These are phyloP conservation scores for Orthosia gracilis DNA, from an alignment of 2,888 invertebrate species.

Conservation along the genomic window DNA sequence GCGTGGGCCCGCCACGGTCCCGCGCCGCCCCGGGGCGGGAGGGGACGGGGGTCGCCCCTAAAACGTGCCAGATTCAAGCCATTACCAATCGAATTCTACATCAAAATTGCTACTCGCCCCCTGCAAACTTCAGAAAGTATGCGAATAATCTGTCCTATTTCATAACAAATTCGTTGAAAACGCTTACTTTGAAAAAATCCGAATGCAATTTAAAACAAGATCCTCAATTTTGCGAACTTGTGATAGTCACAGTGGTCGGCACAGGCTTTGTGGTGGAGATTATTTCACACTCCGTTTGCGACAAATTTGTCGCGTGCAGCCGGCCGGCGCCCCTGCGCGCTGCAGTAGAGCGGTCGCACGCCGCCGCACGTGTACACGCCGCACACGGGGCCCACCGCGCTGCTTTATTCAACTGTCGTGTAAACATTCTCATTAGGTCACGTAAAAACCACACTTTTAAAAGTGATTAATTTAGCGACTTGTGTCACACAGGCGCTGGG, in stretches of 20 bases:
- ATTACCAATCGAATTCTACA: constrained; percentile 45
- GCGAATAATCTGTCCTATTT: background rate
- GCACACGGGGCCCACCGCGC: background rate
- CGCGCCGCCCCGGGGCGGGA: background rate
- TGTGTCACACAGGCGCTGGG: background rate
- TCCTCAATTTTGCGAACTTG: background rate
- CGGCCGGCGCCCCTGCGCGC: background rate
- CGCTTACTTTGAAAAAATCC: background rate
- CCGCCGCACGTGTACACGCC: too few relatives aligned
- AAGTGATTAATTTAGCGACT: background rate
- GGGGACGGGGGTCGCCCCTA: background rate
- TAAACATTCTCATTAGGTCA: background rate
- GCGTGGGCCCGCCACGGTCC: constrained; percentile 21
- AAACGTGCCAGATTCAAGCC: constrained; percentile 38
- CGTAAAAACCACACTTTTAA: background rate
- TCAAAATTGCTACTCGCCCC: constrained; percentile 19
- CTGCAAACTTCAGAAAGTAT: constrained; percentile 9
- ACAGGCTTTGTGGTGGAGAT: constrained; percentile 7
- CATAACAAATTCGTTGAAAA: background rate
- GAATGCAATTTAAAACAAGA: background rate
- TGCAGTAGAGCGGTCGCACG: background rate
- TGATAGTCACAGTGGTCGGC: background rate
- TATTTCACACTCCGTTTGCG: constrained; percentile 33
- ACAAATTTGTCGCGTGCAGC: constrained; percentile 6
- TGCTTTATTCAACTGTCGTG: background rate